Percentiles rank a stretch among this genome's conserved stretches.
phyloP scores from a whole-genome alignment of 2,797 vertebrate species.

The Diglossa cyanea region DNA sequence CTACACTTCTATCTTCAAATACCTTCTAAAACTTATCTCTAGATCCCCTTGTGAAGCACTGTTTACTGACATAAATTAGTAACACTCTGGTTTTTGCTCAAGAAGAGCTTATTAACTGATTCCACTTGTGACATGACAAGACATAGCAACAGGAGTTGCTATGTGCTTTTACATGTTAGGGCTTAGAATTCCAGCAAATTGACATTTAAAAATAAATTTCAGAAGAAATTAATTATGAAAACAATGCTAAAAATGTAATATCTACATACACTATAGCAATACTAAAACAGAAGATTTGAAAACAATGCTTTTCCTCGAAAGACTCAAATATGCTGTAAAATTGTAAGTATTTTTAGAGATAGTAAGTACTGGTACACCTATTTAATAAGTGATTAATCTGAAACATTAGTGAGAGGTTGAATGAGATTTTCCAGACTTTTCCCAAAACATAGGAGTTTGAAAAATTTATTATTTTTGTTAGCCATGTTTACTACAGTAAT shows the following conservation, averaged over 20 bases:
- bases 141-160: background rate
- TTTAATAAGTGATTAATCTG: background rate
- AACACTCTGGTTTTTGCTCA: background rate
- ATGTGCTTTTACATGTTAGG: background rate
- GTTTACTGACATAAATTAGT: background rate
- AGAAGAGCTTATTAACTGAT: background rate
- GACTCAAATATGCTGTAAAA: background rate
- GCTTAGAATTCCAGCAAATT: background rate
- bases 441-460: background rate
- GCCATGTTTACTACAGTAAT: background rate
- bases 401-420: background rate
- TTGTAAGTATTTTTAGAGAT: background rate
- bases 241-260: background rate
- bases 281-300: background rate
- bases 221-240: background rate
- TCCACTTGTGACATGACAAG: background rate
- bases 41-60: background rate
- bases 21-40: background rate
- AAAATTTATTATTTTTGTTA: background rate
- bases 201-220: background rate
- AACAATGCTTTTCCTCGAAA: background rate
- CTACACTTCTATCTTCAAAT: background rate
- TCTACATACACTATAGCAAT: background rate
- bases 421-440: background rate
- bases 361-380: background rate